Conservation (phyloP, 1,140 invertebrate genomes). For the Drosophila pallidifrons region DNA sequence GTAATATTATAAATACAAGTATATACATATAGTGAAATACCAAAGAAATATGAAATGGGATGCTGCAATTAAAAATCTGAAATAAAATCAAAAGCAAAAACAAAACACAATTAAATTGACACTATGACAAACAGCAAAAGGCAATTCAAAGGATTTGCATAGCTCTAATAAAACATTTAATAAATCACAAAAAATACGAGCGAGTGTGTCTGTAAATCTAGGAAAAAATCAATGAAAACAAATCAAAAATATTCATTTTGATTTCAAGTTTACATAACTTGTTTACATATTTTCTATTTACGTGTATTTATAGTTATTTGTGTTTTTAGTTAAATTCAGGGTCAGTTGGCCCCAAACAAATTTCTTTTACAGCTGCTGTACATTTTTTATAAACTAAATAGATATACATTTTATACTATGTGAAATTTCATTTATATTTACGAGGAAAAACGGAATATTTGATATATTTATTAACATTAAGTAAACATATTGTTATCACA, state of each 20-base stretch:
- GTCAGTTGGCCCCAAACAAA: neutral
- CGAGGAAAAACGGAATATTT: slow-evolving; percentile 55
- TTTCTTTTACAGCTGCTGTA: slow-evolving; percentile 5
- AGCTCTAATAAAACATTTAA: slow-evolving; percentile 27
- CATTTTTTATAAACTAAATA: slow-evolving; percentile 9
- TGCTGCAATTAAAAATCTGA: slow-evolving; percentile 7
- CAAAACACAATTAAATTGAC: slow-evolving; percentile 26
- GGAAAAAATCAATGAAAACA: slow-evolving; percentile 9
- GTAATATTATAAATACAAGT: slow-evolving; percentile 17
- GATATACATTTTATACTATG: slow-evolving; percentile 11
- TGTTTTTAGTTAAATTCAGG: slow-evolving; percentile 5
- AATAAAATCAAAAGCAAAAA: slow-evolving; percentile 6
- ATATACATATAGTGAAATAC: slow-evolving; percentile 17
- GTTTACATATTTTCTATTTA: slow-evolving; percentile 21
- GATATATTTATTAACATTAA: slow-evolving; percentile 81
- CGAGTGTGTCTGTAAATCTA: slow-evolving; percentile 5
- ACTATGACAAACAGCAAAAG: slow-evolving; percentile 17
- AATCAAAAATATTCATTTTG: slow-evolving; percentile 28
- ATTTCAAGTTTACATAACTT: slow-evolving; percentile 25
- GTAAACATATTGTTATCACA: slow-evolving; percentile 81
- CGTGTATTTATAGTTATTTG: neutral
- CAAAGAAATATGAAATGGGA: slow-evolving; percentile 14
- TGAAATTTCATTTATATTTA: slow-evolving; percentile 18
- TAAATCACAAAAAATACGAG: slow-evolving; percentile 13
- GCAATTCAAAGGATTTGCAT: slow-evolving; percentile 20